These are phyloP conservation scores for Phortica variegata DNA, from an alignment of 1,140 invertebrate species.

Conservation along the genomic window DNA sequence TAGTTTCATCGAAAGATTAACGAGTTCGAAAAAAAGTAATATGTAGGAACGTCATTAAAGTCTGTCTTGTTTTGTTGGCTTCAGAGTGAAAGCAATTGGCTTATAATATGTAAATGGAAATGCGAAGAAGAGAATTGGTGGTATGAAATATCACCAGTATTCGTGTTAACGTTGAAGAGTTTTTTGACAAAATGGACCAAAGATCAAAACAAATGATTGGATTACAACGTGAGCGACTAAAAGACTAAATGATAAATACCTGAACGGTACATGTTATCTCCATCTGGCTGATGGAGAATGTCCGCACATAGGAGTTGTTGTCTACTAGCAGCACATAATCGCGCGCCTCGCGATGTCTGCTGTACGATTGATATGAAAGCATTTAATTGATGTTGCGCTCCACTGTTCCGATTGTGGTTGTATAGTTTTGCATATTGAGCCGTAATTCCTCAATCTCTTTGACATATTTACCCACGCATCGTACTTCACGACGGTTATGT, in stretches of 20 bases:
- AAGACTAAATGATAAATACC: constrained; percentile 20
- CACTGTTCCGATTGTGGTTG: constrained; percentile 71
- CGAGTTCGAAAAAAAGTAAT: background rate
- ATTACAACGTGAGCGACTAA: background rate
- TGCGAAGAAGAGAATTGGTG: too few species aligned
- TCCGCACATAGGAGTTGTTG: constrained; percentile 83
- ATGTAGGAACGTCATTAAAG: background rate
- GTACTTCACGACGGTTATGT: constrained; percentile 90
- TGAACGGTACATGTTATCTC: constrained; percentile 66
- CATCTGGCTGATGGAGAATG: constrained; percentile 85
- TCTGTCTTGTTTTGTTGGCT: background rate
- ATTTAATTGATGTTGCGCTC: constrained; percentile 85
- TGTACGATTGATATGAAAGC: constrained; percentile 77
- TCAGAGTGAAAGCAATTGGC: too few species aligned
- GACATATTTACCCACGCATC: constrained; percentile 89
- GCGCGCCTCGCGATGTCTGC: constrained; percentile 72
- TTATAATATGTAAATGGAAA: too few species aligned
- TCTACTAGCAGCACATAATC: constrained; percentile 79
- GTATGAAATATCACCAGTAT: too few species aligned
- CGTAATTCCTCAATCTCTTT: constrained; percentile 86
- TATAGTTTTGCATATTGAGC: constrained; percentile 87
- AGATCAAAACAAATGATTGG: constrained; percentile 39
- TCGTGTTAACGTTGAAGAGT: constrained; percentile 73
- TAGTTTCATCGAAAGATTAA: too few species aligned
- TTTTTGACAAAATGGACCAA: constrained; percentile 86